phyloP scores from a whole-genome alignment of 2,113 vertebrate genomes.

The Entelurus aequoreus region DNA sequence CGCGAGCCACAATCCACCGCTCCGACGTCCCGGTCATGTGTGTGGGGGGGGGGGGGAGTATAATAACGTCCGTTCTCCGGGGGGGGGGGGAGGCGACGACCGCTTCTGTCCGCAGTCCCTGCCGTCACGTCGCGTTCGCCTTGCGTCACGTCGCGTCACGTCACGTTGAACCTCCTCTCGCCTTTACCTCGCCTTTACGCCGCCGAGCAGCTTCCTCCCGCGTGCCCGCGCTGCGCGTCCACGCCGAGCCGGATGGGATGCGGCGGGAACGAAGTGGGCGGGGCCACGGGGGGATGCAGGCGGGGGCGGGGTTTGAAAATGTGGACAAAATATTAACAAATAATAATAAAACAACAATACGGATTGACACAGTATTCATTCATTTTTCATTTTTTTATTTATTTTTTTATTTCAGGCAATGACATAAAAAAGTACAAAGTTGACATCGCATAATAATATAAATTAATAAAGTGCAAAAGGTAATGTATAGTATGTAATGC shows the following conservation, averaged over 20 bases:
- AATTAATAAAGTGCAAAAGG: no score
- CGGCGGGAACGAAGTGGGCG: conserved; percentile 10
- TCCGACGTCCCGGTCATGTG: neutral
- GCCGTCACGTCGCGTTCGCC: neutral
- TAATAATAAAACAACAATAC: neutral
- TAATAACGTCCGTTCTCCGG: no score
- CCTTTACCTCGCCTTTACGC: conserved; percentile 5
- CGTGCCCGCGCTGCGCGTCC: conserved; percentile 49
- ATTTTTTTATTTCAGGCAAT: no score
- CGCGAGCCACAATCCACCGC: neutral
- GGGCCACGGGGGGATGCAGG: conserved; percentile 1
- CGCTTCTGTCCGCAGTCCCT: conserved; percentile 3
- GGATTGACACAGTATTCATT: no score
- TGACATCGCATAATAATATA: no score
- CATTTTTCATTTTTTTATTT: no score
- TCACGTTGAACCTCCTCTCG: conserved; percentile 31
- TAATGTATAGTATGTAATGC: no score
- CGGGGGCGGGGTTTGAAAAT: neutral
- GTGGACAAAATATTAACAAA: neutral
- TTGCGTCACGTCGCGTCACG: conserved; percentile 7
- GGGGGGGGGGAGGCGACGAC: no score
- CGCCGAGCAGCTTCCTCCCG: neutral
- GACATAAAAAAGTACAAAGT: no score
- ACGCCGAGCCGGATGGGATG: conserved; percentile 36
- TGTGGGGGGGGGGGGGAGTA: neutral